phyloP scores from a whole-genome alignment of 2,113 vertebrate species.

The Neodontobutis hainanensis region DNA sequence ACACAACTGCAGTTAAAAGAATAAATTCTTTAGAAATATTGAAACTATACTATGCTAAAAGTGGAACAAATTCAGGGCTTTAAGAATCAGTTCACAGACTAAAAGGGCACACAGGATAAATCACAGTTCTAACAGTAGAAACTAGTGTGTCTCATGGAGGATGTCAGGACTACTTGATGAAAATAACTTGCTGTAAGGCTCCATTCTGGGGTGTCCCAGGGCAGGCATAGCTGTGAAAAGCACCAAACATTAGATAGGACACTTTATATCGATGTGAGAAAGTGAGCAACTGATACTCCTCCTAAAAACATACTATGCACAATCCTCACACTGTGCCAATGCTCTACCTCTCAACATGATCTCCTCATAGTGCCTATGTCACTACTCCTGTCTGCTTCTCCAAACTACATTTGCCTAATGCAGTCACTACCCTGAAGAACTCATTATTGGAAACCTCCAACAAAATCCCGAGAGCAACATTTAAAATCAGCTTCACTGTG shows the following conservation, averaged over 20 bases:
- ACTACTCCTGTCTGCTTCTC: not conserved
- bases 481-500: conserved; percentile 5
- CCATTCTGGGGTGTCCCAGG: too few species aligned
- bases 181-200: not conserved
- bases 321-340: too few species aligned
- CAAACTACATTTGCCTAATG: too few species aligned
- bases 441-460: conserved; percentile 3
- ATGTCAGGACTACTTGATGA: too few species aligned
- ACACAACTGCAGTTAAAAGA: conserved; percentile 2
- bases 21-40: not conserved
- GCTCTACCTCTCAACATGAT: too few species aligned
- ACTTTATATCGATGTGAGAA: too few species aligned
- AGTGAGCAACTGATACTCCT: too few species aligned
- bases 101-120: not conserved
- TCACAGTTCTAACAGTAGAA: not conserved
- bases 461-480: conserved; percentile 5
- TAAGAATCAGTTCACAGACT: not conserved
- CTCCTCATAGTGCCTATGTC: not conserved
- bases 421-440: not conserved
- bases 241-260: too few species aligned
- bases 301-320: too few species aligned
- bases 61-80: not conserved
- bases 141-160: not conserved
- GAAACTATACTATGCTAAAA: too few species aligned
- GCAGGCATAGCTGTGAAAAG: too few species aligned